Evolutionary conservation across 2,888 invertebrate genomes (phyloP).

Genomic region (Scrobipalpa atriplicella): DNA sequence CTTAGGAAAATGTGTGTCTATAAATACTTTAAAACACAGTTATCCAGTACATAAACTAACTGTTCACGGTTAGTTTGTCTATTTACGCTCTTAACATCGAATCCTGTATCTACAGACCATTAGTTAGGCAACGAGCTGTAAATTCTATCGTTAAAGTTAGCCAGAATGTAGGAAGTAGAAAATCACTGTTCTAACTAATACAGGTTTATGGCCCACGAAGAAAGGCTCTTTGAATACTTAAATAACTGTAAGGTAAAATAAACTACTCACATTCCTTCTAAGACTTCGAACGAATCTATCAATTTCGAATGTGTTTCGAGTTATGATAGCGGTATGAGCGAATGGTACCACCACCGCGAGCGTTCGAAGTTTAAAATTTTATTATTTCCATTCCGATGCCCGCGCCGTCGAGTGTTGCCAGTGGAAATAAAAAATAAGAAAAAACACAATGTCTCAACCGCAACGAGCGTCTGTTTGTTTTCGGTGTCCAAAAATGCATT

Average conservation of each 20-base stretch:
- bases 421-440: slow-evolving; percentile 20
- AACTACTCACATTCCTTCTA: neutral
- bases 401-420: slow-evolving; percentile 51
- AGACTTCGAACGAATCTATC: neutral
- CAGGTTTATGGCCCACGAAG: slow-evolving; percentile 7
- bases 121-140: neutral
- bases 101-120: slow-evolving; percentile 9
- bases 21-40: neutral
- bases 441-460: slow-evolving; percentile 34
- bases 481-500: slow-evolving; percentile 57
- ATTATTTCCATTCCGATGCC: slow-evolving; percentile 50
- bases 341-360: slow-evolving; percentile 35
- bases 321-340: neutral
- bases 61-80: slow-evolving; percentile 1
- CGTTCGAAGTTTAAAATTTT: slow-evolving; percentile 46
- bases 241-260: slow-evolving; percentile 13
- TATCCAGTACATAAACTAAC: neutral
- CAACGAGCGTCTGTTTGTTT: slow-evolving; percentile 61
- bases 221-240: slow-evolving; percentile 11
- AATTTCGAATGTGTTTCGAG: slow-evolving; percentile 1
- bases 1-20: neutral
- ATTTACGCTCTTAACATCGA: neutral
- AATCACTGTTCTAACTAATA: slow-evolving; percentile 2
- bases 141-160: slow-evolving; percentile 3
- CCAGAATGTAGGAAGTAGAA: slow-evolving; percentile 20